These are phyloP conservation scores for Athrips mouffetella DNA, from an alignment of 2,888 invertebrate species.

Conservation along the genomic window DNA sequence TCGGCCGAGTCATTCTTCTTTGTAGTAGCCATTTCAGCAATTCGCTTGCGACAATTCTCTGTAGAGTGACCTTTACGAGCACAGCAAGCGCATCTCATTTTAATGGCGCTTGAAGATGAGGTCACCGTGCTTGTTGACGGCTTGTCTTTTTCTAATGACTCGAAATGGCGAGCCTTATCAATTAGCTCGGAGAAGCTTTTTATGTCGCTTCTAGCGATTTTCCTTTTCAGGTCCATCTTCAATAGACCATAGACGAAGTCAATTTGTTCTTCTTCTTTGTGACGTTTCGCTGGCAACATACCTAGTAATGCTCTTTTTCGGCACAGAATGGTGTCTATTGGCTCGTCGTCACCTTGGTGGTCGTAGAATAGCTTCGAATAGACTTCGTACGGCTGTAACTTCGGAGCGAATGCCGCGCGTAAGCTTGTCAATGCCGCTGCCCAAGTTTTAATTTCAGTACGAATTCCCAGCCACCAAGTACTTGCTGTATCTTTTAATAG, in stretches of 20 bases:
- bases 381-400: background rate
- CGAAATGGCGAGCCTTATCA: conserved; percentile 12
- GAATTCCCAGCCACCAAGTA: conserved; percentile 1
- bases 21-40: background rate
- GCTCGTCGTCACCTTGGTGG: conserved; percentile 15
- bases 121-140: background rate
- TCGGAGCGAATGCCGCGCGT: background rate
- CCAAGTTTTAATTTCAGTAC: background rate
- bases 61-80: background rate
- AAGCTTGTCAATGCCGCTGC: background rate
- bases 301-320: conserved; percentile 22
- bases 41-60: background rate
- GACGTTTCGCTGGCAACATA: conserved; percentile 19
- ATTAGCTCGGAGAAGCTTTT: conserved; percentile 13
- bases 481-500: background rate
- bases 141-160: background rate
- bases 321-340: conserved; percentile 22
- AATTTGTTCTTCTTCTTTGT: conserved; percentile 23
- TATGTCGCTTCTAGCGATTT: conserved; percentile 13
- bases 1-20: too few relatives aligned
- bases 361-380: conserved; percentile 21
- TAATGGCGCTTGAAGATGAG: too few relatives aligned
- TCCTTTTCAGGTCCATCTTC: conserved; percentile 16
- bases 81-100: conserved; percentile 3
- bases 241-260: conserved; percentile 25